These are phyloP conservation scores for Scrobipalpa costella DNA, from an alignment of 2,888 invertebrate species.

Conservation along the genomic window DNA sequence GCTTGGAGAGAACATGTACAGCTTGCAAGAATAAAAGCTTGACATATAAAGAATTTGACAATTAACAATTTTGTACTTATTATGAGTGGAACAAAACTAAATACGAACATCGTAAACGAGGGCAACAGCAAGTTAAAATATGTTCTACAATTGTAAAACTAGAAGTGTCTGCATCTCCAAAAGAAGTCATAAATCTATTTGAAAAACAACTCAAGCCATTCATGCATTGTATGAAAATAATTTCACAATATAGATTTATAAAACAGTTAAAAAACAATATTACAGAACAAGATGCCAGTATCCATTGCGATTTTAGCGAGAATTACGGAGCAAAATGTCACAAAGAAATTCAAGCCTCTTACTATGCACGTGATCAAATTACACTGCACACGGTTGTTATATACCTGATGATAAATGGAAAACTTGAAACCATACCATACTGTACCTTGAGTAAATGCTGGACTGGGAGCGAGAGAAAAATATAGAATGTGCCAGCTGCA, in stretches of 20 bases:
- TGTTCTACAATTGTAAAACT: no score
- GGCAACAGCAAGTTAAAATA: slow-evolving; percentile 5
- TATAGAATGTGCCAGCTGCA: no score
- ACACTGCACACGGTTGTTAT: background rate
- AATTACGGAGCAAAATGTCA: slow-evolving; percentile 16
- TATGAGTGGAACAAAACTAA: slow-evolving; percentile 11
- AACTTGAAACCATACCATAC: background rate
- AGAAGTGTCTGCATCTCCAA: no score
- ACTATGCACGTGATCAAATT: slow-evolving; percentile 4
- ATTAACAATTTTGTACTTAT: background rate
- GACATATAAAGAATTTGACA: slow-evolving; percentile 12
- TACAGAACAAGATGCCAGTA: background rate
- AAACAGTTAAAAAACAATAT: slow-evolving; percentile 1
- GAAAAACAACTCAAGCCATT: no score
- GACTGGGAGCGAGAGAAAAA: no score
- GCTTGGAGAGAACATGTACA: background rate
- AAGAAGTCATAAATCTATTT: no score
- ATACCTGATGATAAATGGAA: background rate
- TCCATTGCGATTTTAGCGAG: slow-evolving; percentile 23
- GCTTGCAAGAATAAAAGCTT: background rate
- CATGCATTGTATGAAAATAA: background rate
- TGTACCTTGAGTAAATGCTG: slow-evolving; percentile 19
- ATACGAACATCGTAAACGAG: background rate
- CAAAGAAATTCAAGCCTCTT: slow-evolving; percentile 14
- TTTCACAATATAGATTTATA: background rate